Conservation (phyloP, 1,140 invertebrate genomes). For the Formica exsecta region DNA sequence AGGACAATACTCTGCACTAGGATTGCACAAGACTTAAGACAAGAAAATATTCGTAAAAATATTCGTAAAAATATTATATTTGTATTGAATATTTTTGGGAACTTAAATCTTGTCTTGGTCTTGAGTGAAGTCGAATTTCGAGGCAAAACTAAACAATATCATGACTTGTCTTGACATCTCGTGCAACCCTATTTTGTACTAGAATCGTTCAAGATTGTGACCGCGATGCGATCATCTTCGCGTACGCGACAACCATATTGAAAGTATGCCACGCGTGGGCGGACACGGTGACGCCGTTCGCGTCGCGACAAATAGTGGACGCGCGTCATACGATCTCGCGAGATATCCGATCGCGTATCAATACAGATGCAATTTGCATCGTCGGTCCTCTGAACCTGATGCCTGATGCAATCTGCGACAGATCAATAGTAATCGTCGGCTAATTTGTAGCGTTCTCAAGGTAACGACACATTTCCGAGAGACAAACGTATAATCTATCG, state of each 20-base stretch:
- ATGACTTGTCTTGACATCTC: too few species aligned
- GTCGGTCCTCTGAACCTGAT: not conserved
- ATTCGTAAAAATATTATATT: too few species aligned
- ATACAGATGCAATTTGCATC: conserved; percentile 11
- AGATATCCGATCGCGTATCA: conserved; percentile 6
- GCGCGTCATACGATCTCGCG: not conserved
- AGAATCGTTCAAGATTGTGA: conserved; percentile 5
- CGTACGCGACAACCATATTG: conserved; percentile 13
- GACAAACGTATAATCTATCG: not conserved
- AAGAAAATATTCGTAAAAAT: too few species aligned
- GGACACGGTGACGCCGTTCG: not conserved
- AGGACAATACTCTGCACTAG: not conserved
- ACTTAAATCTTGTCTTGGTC: too few species aligned
- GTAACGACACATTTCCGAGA: not conserved
- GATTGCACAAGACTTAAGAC: not conserved
- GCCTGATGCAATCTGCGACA: not conserved
- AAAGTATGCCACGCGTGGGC: conserved; percentile 48
- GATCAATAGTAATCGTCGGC: not conserved
- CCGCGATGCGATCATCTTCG: conserved; percentile 28
- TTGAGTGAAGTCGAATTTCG: too few species aligned
- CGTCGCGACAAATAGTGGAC: conserved; percentile 35
- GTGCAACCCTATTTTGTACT: not conserved
- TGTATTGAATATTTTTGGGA: too few species aligned
- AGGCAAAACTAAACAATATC: too few species aligned
- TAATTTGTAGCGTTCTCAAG: not conserved